Base-by-base conservation (phyloP, 2,113 vertebrate species). In the Tympanuchus pallidicinctus region DNA sequence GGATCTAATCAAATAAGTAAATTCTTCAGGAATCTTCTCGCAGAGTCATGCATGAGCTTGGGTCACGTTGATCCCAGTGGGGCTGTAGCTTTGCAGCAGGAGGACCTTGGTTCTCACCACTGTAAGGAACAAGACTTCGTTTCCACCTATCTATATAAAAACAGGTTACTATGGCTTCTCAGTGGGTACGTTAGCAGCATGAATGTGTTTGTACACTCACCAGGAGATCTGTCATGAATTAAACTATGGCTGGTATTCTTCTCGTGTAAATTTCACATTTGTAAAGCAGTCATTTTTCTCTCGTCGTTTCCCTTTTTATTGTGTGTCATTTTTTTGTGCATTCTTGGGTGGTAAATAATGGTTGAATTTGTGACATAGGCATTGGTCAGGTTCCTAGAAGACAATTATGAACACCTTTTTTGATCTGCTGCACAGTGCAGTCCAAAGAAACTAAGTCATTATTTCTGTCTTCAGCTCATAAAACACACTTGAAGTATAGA, bases 401-500 rank as follows among this genome's bases (percentile, higher is more conserved):
- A 82, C 30, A 78, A 72, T 70, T 73, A 36, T 3, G 13, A 63
- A 72, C 83, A 96, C 89, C 83, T 93, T 74, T 82, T 95, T 93
- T 94, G 92, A 93, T 88, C 47, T 90, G 32, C 66, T 78, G 57
- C 80, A 85, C 45, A 92, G 3, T 57, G 15, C 48, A 76, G 48
- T n/a, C 81, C 78, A 48, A 60, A 89, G 86, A 94, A 89, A 81
- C 54, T 36, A 75, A 92, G 83, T 71, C 83, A 93, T 36, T 93
- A 89, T 93, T 87, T 89, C 94, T 92, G 80, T 95, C 90, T 82
- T 83, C 92, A 90, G 89, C 71, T 94, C 92, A 66, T 93, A 95
- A 94, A 94, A 30, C 36, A 24, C n/a, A n/a, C 74, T 94, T 92
- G 83, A 96, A 90, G 77, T 43, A 88, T 48, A 59, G 66, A 75